Evolutionary conservation across 2,888 invertebrate genomes (phyloP).

Genomic region (Chorisops tibialis): DNA sequence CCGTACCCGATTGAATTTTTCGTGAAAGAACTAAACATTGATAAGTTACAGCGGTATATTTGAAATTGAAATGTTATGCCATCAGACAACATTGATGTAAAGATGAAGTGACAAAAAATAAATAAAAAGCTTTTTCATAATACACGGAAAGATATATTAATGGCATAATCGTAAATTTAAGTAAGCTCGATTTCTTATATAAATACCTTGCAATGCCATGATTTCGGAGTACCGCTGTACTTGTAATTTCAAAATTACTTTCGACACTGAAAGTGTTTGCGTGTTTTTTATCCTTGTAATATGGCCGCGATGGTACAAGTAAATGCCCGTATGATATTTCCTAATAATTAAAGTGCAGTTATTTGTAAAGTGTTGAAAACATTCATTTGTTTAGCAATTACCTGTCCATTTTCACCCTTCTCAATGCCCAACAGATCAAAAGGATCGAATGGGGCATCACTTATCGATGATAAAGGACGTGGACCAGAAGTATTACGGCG

Average conservation of each 20-base stretch:
- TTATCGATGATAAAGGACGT: slow-evolving; percentile 77
- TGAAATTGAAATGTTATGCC: slow-evolving; percentile 1
- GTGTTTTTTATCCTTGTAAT: slow-evolving; percentile 49
- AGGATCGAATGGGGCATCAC: slow-evolving; percentile 77
- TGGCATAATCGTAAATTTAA: slow-evolving; percentile 26
- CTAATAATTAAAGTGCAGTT: slow-evolving; percentile 47
- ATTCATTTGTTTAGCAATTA: slow-evolving; percentile 43
- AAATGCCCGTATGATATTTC: slow-evolving; percentile 87
- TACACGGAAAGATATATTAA: slow-evolving; percentile 20
- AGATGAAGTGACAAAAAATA: slow-evolving; percentile 19
- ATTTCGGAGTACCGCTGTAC: slow-evolving; percentile 54
- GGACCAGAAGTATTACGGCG: slow-evolving; percentile 79
- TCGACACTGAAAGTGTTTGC: slow-evolving; percentile 41
- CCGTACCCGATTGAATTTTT: no score
- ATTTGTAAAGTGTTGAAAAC: background rate
- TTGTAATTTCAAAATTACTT: slow-evolving; percentile 50
- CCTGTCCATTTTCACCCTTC: slow-evolving; percentile 79
- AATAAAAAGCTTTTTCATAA: slow-evolving; percentile 22
- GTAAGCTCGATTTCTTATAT: background rate
- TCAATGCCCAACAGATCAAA: slow-evolving; percentile 83
- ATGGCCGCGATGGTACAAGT: slow-evolving; percentile 68
- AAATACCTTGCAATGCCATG: slow-evolving; percentile 58
- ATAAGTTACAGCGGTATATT: background rate
- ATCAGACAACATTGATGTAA: slow-evolving; percentile 17
- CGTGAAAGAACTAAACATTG: no score